Percentiles rank a stretch among this genome's conserved stretches.
Evolutionary conservation across 2,797 vertebrate genomes (phyloP).

Genomic region (Cacajao melanocephalus): DNA sequence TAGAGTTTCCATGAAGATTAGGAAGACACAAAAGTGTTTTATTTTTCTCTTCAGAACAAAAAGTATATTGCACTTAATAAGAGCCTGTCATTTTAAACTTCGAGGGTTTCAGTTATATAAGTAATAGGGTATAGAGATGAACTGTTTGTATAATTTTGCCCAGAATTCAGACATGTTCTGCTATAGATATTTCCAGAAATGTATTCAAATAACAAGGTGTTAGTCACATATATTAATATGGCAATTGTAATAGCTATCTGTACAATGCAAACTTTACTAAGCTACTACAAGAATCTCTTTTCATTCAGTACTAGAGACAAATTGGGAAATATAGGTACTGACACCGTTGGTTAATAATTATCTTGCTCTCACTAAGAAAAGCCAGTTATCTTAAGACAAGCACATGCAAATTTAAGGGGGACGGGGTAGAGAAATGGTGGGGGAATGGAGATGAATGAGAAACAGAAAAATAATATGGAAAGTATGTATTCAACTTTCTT

Average conservation of each 20-base stretch:
- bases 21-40: slow-evolving; percentile 75
- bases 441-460: neutral
- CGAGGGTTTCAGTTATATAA: slow-evolving; percentile 79
- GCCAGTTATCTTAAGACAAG: neutral
- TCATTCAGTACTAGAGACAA: slow-evolving; percentile 71
- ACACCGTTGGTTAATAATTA: neutral
- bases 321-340: slow-evolving; percentile 32
- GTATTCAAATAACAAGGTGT: slow-evolving; percentile 50
- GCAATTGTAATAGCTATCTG: slow-evolving; percentile 73
- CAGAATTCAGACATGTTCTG: slow-evolving; percentile 81
- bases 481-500: neutral
- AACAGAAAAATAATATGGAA: neutral
- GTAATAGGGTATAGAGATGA: slow-evolving; percentile 79
- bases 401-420: neutral
- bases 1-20: slow-evolving; percentile 64
- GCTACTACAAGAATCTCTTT: slow-evolving; percentile 67
- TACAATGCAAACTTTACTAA: slow-evolving; percentile 70
- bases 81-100: slow-evolving; percentile 82
- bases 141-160: slow-evolving; percentile 67
- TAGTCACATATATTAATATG: slow-evolving; percentile 69
- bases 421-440: neutral
- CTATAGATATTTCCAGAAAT: slow-evolving; percentile 62
- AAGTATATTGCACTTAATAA: slow-evolving; percentile 81
- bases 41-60: slow-evolving; percentile 74
- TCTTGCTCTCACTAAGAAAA: slow-evolving; percentile 30